These are phyloP conservation scores for Drosophila paulistorum DNA, from an alignment of 1,140 invertebrate species.

Conservation along the genomic window DNA sequence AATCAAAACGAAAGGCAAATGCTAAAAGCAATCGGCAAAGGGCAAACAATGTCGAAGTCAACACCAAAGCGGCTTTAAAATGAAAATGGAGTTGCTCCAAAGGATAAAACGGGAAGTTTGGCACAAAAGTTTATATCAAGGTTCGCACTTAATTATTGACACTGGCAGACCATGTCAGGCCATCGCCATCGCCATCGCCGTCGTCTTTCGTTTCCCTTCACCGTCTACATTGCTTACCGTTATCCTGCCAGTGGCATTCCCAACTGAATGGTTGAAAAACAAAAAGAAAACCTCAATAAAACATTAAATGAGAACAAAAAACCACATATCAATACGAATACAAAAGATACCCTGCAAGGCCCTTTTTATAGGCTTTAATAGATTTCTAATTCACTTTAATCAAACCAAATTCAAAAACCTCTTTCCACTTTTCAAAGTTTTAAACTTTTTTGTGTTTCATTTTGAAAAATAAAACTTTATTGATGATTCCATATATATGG, in stretches of 20 bases:
- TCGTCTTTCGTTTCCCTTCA: not conserved
- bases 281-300: conserved; percentile 10
- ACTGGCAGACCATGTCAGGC: conserved; percentile 45
- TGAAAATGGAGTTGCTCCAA: not conserved
- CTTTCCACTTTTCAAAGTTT: too few species aligned
- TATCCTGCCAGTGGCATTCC: not conserved
- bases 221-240: too few species aligned
- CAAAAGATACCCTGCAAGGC: not conserved
- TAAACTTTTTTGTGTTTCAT: too few species aligned
- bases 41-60: conserved; percentile 9
- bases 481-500: too few species aligned
- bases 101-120: conserved; percentile 48
- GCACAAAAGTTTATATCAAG: conserved; percentile 61
- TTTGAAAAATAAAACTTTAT: too few species aligned
- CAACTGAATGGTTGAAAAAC: conserved; percentile 2
- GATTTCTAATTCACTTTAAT: too few species aligned
- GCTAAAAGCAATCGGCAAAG: conserved; percentile 24
- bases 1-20: conserved; percentile 53
- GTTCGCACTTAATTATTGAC: conserved; percentile 66
- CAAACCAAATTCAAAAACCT: too few species aligned
- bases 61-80: not conserved
- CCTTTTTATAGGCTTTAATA: too few species aligned
- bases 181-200: not conserved
- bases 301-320: not conserved
- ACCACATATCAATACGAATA: not conserved